Base-by-base conservation (phyloP, 1,140 invertebrate genomes). In the Papilio polytes region DNA sequence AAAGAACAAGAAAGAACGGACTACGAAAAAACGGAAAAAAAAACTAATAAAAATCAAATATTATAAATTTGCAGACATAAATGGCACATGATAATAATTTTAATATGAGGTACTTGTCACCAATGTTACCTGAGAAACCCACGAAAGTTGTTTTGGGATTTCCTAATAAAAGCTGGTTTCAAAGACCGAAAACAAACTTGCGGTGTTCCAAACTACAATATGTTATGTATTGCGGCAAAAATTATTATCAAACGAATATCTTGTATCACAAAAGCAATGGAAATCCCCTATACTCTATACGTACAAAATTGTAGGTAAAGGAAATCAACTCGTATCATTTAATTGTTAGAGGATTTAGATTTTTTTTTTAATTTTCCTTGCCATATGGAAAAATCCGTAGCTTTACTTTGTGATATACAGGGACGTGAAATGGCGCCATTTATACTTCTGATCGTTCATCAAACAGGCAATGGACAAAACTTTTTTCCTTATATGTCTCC, bases 141-240 rank as follows among this genome's bases (percentile, higher is more conserved):
- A 70, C 36, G 22, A 10, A 15, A 63, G 59, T 70, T 13, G 63
- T 70, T 70, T 70, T 31, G 63, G 63, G 63, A 31, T 70, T 70
- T 15, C 63, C 63, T 31, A 70, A 31, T n/a, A 12, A 36, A 15
- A 63, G 59, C 59, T 4, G 59, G 59, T 63, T 63, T 63, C 3
- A 63, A 63, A 63, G 13, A 26, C 59, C 63, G 13, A 70, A 70
- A 70, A 31, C 26, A 70, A 70, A 31, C 59, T 20, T 1, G 13
- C 63, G 59, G 59, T 13, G 59, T 66, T 15, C 0, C 12, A 26
- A 31, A 31, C 22, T 70, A 70, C 63, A 26, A 70, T 70, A 36
- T 70, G 63, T 1, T 70, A 31, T 63, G 20, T 70, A 15, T 70
- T 31, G 12, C 63, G 13, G 26, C 15, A 13, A 31, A 66, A 4